These are phyloP conservation scores for Sandelia bainsii DNA, from an alignment of 2,797 vertebrate species.

Conservation along the genomic window DNA sequence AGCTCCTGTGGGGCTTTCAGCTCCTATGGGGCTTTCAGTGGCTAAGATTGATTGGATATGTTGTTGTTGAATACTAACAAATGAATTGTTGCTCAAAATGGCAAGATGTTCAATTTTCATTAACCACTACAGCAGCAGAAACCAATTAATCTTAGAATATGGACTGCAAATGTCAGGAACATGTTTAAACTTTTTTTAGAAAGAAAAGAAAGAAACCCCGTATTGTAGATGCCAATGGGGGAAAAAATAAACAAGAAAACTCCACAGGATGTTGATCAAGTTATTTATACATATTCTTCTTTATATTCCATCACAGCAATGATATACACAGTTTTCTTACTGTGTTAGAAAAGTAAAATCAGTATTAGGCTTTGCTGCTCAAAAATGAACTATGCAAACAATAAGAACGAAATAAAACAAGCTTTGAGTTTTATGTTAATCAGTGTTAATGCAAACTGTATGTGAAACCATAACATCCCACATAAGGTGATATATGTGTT, in stretches of 20 bases:
- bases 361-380: neutral
- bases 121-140: neutral
- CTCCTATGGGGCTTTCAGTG: neutral
- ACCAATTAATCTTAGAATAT: neutral
- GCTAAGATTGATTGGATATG: neutral
- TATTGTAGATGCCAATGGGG: neutral
- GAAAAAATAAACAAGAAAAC: neutral
- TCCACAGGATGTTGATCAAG: neutral
- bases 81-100: neutral
- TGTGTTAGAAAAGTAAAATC: neutral
- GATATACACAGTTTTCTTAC: neutral
- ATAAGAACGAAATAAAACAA: neutral
- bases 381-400: neutral
- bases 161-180: too few species aligned
- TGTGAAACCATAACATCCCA: constrained; percentile 18
- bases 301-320: neutral
- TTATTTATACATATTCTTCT: neutral
- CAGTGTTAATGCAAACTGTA: constrained; percentile 14
- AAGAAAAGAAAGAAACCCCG: neutral
- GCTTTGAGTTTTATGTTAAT: constrained; percentile 9
- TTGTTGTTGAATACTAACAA: neutral
- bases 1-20: neutral
- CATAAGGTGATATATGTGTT: constrained; percentile 36
- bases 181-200: neutral
- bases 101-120: neutral